Evolutionary conservation across 2,888 invertebrate genomes (phyloP), one percentile per base, ranked within the genome.

Genomic region (Spilarctia lutea): DNA sequence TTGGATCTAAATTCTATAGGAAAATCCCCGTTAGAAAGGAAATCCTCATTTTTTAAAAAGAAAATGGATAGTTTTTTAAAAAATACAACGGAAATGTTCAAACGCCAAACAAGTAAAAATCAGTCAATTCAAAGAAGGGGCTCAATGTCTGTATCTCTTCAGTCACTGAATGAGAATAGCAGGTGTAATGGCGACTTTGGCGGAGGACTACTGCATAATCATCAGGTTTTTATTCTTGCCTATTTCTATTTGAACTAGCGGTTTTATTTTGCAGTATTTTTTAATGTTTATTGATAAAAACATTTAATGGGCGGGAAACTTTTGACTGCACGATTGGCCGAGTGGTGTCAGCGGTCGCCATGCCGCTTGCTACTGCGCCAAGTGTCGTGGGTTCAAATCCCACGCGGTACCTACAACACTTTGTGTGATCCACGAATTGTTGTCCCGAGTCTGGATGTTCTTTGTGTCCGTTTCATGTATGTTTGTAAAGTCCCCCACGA

Each of bases 1-100:
- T 80, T 94, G 72, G 94, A 96, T 85, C 88, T 96, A 65, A 89
- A 94, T 87, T 91, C 91, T 13, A 91, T 95, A 76, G 95, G 95
- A 11, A 95, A 94, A 84, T 92, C 89, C 18, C 94, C 94, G 20
- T 80, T 96, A 20, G 94, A 95, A 80, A 88, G 95, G 42, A 96
- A 96, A 87, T 94, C 95, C 1, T 95, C 96, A 7, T 95, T 95
- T 84, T 96, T 95, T 76, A 89, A 91, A 71, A 95, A 95, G 79
- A 95, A 93, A 84, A 91, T 95, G 93, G 94, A 95, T 48, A 95
- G 92, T 82, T 95, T 96, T 80, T 85, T 95, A 18, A 94, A 91
- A 76, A 96, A 96, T 77, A 95, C 96, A 0, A 92, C 94, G 1
- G 94, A 95, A 83, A 91, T 94, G 76, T 96, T 96, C 73, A 93